Conservation (phyloP, 2,797 vertebrate species). For the Podargus strigoides region DNA sequence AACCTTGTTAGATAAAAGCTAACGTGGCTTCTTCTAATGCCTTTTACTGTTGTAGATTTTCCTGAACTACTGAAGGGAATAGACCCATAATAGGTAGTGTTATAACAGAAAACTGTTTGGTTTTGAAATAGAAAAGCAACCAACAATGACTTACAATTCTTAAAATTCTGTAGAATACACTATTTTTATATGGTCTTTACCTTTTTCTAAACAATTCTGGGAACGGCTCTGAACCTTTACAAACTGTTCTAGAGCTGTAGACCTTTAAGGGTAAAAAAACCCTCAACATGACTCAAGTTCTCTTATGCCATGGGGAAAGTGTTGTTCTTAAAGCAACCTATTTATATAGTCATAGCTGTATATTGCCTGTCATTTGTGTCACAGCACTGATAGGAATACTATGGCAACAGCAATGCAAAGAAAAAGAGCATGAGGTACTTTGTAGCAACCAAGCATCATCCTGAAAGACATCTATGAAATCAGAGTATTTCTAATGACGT, state of each 20-base stretch:
- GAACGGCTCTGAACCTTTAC: background rate
- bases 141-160: background rate
- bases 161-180: background rate
- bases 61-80: background rate
- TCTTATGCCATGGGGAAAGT: background rate
- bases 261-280: background rate
- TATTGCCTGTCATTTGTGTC: background rate
- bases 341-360: background rate
- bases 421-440: background rate
- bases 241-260: background rate
- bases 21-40: background rate
- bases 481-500: background rate
- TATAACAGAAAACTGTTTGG: background rate
- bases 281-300: background rate
- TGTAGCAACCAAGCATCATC: background rate
- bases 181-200: background rate
- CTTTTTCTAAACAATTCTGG: background rate
- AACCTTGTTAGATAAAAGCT: background rate
- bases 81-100: background rate
- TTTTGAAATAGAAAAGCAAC: background rate
- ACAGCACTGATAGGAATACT: background rate
- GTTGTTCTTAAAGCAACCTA: background rate
- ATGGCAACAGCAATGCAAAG: slow-evolving; percentile 1
- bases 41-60: background rate
- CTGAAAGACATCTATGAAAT: background rate